Conservation (phyloP, 2,797 vertebrate genomes). For the Enteromius anoplus region DNA sequence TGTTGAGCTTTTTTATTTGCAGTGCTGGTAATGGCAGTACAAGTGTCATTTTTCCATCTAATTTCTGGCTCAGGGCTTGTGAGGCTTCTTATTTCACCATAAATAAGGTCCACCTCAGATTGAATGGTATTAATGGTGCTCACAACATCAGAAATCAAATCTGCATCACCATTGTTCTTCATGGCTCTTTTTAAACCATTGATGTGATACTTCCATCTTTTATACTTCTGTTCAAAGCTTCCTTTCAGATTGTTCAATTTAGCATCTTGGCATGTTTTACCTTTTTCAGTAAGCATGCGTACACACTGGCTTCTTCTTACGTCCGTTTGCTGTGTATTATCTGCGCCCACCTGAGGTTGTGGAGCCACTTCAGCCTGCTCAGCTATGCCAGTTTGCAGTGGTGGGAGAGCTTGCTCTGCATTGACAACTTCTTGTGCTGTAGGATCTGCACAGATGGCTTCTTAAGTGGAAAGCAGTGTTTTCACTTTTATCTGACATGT, state of each 20-base stretch:
- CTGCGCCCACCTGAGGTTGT: no score
- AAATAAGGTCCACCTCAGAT: neutral
- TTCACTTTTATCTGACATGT: no score
- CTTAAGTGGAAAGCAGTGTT: no score
- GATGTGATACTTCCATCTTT: slow-evolving; percentile 41
- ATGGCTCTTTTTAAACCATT: slow-evolving; percentile 49
- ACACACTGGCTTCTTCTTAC: no score
- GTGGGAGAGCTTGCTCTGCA: no score
- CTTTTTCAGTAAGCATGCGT: no score
- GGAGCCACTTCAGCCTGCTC: no score
- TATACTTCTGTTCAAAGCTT: slow-evolving; percentile 28
- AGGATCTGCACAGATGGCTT: no score
- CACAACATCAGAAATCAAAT: slow-evolving; percentile 37
- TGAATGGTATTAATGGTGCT: slow-evolving; percentile 14
- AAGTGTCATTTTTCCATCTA: slow-evolving; percentile 19
- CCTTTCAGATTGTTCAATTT: neutral
- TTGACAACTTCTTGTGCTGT: no score
- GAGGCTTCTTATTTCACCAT: slow-evolving; percentile 22
- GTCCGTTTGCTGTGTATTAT: no score
- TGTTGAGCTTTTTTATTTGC: slow-evolving; percentile 17
- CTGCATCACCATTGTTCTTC: slow-evolving; percentile 30
- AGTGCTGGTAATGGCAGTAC: slow-evolving; percentile 8
- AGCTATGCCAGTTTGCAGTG: no score
- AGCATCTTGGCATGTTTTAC: no score
- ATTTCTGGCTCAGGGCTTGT: slow-evolving; percentile 37